These are phyloP conservation scores for Drosophila murphyi DNA, from an alignment of 1,140 invertebrate species.

Conservation along the genomic window DNA sequence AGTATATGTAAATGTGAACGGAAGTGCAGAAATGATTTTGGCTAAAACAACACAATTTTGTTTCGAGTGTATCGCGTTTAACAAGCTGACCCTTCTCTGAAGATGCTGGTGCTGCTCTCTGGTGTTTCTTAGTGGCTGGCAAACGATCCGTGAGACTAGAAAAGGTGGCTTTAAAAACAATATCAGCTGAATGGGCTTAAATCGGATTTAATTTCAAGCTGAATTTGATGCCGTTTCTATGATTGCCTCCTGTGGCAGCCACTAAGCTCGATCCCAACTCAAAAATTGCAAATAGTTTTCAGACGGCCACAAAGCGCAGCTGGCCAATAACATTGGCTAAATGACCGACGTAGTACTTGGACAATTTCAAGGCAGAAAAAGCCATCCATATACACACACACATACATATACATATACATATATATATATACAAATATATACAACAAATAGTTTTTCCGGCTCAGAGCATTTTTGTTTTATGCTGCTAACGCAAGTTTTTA, in stretches of 20 bases:
- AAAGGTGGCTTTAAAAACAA: background rate
- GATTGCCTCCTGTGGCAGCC: background rate
- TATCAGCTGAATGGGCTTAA: background rate
- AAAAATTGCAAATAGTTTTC: slow-evolving; percentile 18
- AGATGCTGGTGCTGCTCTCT: no score
- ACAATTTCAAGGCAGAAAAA: slow-evolving; percentile 11
- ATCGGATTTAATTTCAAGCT: slow-evolving; percentile 29
- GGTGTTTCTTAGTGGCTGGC: no score
- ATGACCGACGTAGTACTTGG: slow-evolving; percentile 11
- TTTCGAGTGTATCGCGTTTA: no score
- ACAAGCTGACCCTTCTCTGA: no score
- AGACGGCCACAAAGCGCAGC: slow-evolving; percentile 17
- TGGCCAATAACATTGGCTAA: slow-evolving; percentile 9
- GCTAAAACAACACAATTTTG: no score
- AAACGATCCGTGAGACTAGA: no score
- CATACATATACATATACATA: background rate
- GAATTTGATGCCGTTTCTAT: slow-evolving; percentile 7
- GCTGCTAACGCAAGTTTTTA: slow-evolving; percentile 53
- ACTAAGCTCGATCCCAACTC: slow-evolving; percentile 32
- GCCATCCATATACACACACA: background rate
- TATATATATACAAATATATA: background rate
- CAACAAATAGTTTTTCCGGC: slow-evolving; percentile 37
- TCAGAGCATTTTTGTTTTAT: slow-evolving; percentile 40
- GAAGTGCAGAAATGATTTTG: no score
- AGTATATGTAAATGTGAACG: no score